These are phyloP conservation scores for Aurelia aurita DNA, from an alignment of 30 jellyfish, hydroid and myxozoan species.

Conservation along the genomic window DNA sequence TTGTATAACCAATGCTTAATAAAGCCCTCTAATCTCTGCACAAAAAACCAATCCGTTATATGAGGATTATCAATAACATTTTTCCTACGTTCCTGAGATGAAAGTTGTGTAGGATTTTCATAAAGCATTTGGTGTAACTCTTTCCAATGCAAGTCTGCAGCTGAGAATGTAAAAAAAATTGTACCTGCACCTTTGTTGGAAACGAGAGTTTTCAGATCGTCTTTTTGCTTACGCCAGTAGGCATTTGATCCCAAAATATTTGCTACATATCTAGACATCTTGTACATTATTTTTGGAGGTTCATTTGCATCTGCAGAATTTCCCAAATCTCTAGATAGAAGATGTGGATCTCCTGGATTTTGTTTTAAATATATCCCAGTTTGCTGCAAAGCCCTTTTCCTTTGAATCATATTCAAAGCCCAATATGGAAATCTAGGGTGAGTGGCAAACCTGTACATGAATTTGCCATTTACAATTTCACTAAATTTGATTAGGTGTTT, in stretches of 20 bases:
- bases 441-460: conserved; percentile 16
- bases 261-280: conserved; percentile 14
- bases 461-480: conserved; percentile 15
- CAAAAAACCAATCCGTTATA: conserved; percentile 3
- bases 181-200: conserved; percentile 53
- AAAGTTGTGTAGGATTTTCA: background rate
- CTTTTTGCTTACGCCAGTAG: conserved; percentile 39
- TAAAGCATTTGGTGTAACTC: no score
- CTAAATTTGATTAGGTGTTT: conserved; percentile 34
- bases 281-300: background rate
- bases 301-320: background rate
- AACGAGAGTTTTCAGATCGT: conserved; percentile 13
- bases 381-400: conserved; percentile 45
- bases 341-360: conserved; percentile 49
- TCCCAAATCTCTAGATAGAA: conserved; percentile 2
- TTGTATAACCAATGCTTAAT: conserved; percentile 44
- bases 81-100: background rate
- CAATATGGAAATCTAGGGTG: conserved; percentile 56
- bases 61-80: conserved; percentile 53
- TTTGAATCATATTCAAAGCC: conserved; percentile 60
- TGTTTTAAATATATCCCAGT: conserved; percentile 42
- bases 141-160: conserved; percentile 7
- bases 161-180: conserved; percentile 49
- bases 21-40: conserved; percentile 38
- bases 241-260: conserved; percentile 38